A percentile compares a stretch with the other conserved stretches of the same genome.
Conservation (phyloP, 2,888 invertebrate species). For the Epistrophe eligans region DNA sequence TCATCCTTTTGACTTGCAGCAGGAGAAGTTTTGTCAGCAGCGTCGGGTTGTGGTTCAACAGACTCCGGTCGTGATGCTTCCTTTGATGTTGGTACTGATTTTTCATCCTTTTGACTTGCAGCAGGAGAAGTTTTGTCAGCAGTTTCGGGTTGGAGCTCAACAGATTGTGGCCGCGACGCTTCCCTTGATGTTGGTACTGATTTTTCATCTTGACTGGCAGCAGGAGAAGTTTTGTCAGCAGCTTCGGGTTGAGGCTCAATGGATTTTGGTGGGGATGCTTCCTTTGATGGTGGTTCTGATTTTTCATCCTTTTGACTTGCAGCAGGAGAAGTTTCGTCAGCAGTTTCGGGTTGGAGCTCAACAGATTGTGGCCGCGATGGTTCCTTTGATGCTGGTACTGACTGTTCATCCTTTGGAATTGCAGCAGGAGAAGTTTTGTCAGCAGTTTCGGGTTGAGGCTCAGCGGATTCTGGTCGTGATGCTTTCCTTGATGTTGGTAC, state of each 20-base stretch:
- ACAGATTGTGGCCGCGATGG: constrained; percentile 77
- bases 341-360: neutral
- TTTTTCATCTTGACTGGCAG: constrained; percentile 4
- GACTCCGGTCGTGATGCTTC: neutral
- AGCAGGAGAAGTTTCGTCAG: constrained; percentile 23
- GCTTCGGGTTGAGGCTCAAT: constrained; percentile 45
- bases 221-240: constrained; percentile 51
- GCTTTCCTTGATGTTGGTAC: neutral
- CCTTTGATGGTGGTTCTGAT: constrained; percentile 38
- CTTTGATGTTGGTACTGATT: neutral
- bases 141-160: constrained; percentile 12
- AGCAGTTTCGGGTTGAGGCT: constrained; percentile 41
- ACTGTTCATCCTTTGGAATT: constrained; percentile 58
- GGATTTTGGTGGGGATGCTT: constrained; percentile 70
- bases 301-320: constrained; percentile 44
- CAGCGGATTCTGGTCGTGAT: constrained; percentile 41
- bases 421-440: constrained; percentile 51
- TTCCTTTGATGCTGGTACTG: constrained; percentile 62
- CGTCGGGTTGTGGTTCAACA: neutral
- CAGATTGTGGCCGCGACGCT: neutral
- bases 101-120: neutral
- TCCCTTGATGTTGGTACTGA: neutral
- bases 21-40: constrained; percentile 18
- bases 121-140: neutral
- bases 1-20: constrained; percentile 36